Evolutionary conservation across 2,797 vertebrate species (phyloP).

Genomic region (Sternarchorhynchus goeldii): DNA sequence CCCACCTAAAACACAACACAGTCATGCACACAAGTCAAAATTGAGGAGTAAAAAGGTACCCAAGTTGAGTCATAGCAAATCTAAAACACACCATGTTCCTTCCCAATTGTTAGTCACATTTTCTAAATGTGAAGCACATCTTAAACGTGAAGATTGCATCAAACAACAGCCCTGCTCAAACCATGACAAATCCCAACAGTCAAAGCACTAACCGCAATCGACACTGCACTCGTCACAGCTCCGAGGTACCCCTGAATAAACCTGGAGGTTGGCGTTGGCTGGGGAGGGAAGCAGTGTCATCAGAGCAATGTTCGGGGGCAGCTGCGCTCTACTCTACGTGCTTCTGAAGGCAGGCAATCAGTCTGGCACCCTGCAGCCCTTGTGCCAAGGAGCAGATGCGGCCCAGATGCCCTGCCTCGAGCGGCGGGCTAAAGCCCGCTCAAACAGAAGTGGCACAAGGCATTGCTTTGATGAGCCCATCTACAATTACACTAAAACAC

Average conservation of each 20-base stretch:
- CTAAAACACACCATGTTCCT: neutral
- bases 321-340: constrained; percentile 1
- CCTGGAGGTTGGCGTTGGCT: constrained; percentile 92
- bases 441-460: constrained; percentile 48
- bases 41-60: neutral
- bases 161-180: neutral
- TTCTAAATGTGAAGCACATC: neutral
- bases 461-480: constrained; percentile 45
- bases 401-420: constrained; percentile 49
- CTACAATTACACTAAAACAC: constrained; percentile 20
- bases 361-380: neutral
- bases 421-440: constrained; percentile 43
- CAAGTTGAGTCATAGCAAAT: neutral
- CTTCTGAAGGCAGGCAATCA: neutral
- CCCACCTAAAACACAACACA: constrained; percentile 81
- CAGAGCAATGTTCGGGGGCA: constrained; percentile 1
- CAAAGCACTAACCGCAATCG: constrained; percentile 87
- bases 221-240: constrained; percentile 93
- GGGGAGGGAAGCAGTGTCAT: constrained; percentile 37
- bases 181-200: neutral
- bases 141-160: neutral
- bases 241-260: constrained; percentile 95
- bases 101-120: neutral
- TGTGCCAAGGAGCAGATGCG: constrained; percentile 37
- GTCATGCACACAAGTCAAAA: neutral